Evolutionary conservation across 2,888 invertebrate species (phyloP).

Genomic region (Eueremaeus valkanovi): DNA sequence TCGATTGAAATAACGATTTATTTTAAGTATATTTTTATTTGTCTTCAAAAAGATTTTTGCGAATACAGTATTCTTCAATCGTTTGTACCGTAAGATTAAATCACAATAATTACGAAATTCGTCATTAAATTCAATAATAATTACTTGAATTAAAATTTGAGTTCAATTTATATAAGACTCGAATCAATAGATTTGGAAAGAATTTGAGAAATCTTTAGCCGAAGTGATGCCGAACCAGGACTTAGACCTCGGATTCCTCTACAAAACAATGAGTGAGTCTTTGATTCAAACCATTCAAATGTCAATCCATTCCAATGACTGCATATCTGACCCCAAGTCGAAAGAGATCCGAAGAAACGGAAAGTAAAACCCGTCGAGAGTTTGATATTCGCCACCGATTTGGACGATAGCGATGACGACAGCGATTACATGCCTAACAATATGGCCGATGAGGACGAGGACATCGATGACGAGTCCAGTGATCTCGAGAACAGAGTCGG

Average conservation of each 20-base stretch:
- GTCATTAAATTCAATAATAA: no score
- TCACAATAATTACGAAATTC: no score
- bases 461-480: conserved; percentile 62
- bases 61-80: no score
- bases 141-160: background rate
- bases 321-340: conserved; percentile 51
- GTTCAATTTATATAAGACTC: no score
- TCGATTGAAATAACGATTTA: background rate
- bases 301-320: background rate
- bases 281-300: background rate
- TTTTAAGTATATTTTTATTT: background rate
- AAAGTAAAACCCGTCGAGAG: conserved; percentile 67
- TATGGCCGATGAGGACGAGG: conserved; percentile 63
- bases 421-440: conserved; percentile 41
- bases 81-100: no score
- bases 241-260: conserved; percentile 32
- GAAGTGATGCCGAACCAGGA: background rate
- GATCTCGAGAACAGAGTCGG: conserved; percentile 77
- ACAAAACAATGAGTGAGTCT: conserved; percentile 38
- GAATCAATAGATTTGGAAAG: no score
- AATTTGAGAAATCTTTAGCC: background rate
- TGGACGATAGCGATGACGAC: conserved; percentile 44
- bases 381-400: background rate
- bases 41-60: background rate
- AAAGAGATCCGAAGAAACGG: conserved; percentile 72